phyloP scores from a whole-genome alignment of 2,113 vertebrate genomes.

The Benitochromis conjunctus region DNA sequence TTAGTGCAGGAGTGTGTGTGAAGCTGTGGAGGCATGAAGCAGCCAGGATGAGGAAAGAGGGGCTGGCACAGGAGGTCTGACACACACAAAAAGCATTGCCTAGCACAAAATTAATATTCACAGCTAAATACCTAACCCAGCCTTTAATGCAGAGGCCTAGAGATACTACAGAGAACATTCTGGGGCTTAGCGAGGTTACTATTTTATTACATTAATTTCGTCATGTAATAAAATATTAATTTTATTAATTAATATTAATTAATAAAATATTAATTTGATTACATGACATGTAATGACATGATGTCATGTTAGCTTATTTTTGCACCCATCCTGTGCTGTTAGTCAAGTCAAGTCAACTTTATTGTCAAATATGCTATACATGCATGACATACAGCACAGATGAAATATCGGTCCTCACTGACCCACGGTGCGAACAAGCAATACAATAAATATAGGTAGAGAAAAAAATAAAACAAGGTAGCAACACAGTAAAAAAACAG shows the following conservation, averaged over 20 bases:
- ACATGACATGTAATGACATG: neutral
- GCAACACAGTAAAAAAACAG: no score
- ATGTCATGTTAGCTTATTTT: neutral
- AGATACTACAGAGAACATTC: neutral
- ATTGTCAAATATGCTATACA: no score
- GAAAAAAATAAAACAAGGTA: no score
- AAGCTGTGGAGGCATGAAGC: conserved; percentile 92
- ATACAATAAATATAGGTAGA: no score
- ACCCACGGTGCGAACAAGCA: no score
- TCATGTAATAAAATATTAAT: neutral
- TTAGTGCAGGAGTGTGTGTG: conserved; percentile 80
- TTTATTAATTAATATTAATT: no score
- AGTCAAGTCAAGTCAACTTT: no score
- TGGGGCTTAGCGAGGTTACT: neutral
- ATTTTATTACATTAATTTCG: neutral
- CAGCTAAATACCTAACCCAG: neutral
- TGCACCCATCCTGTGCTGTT: neutral
- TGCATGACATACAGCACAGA: no score
- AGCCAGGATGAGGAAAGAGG: conserved; percentile 77
- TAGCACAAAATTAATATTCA: neutral
- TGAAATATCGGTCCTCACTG: no score
- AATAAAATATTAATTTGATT: neutral
- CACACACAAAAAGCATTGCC: neutral
- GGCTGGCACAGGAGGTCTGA: conserved; percentile 77
- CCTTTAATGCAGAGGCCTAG: neutral